Evolutionary conservation across 2,797 vertebrate species (phyloP).

Genomic region (Mergus octosetaceus): DNA sequence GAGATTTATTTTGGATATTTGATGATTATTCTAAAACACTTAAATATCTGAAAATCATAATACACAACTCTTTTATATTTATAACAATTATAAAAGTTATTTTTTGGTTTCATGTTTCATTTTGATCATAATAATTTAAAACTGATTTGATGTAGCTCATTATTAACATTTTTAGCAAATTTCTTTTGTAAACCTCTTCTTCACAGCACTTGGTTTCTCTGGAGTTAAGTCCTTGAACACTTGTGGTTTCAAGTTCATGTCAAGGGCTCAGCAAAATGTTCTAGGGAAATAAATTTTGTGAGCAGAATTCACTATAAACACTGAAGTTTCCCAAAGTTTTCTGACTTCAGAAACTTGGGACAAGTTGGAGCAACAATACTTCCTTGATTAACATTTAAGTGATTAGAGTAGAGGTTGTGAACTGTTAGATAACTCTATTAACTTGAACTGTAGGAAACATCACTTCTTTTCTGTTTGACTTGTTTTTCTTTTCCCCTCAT

Average conservation of each 20-base stretch:
- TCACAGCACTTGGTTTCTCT: neutral
- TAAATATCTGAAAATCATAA: neutral
- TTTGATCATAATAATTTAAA: neutral
- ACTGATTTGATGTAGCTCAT: neutral
- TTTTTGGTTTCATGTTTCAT: neutral
- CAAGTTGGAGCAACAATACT: neutral
- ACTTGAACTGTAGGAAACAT: neutral
- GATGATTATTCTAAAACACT: neutral
- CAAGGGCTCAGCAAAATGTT: neutral
- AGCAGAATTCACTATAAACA: neutral
- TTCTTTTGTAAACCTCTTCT: neutral
- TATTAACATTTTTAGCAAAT: neutral
- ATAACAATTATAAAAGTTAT: neutral
- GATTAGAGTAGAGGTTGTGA: neutral
- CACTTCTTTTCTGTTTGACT: neutral
- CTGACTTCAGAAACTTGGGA: neutral
- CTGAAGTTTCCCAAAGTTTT: neutral
- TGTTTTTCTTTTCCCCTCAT: neutral
- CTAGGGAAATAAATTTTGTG: neutral
- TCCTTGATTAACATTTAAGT: neutral
- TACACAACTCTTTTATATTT: neutral
- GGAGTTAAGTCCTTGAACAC: neutral
- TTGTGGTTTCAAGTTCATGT: neutral
- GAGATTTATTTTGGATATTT: neutral
- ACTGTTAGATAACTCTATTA: neutral